A percentile compares a stretch with the other conserved stretches of the same genome.
phyloP scores from a whole-genome alignment of 2,888 invertebrate genomes.

The Caenorhabditis sulstoni region DNA sequence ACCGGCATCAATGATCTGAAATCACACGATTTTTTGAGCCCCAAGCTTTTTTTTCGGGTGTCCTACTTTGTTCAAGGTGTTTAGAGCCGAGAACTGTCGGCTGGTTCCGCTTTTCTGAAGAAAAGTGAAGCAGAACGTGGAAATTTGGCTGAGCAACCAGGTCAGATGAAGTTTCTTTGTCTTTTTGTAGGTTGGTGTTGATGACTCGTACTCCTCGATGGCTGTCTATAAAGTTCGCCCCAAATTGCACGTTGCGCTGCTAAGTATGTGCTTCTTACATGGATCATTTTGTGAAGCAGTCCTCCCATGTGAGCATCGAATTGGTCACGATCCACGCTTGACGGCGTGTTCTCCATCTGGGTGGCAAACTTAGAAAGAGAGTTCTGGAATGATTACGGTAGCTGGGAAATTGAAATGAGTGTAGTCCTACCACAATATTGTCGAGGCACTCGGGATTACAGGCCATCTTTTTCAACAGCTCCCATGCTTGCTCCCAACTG shows the following conservation, averaged over 20 bases:
- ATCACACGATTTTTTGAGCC: background rate
- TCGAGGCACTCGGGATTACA: constrained; percentile 84
- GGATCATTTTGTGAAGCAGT: constrained; percentile 82
- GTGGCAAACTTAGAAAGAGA: constrained; percentile 72
- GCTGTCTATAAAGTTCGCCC: constrained; percentile 80
- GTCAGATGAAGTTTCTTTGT: constrained; percentile 80
- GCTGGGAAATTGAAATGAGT: background rate
- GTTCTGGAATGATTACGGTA: constrained; percentile 51
- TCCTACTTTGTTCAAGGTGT: constrained; percentile 84
- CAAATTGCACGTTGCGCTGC: constrained; percentile 8
- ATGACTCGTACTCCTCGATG: constrained; percentile 80
- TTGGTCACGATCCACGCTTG: constrained; percentile 79
- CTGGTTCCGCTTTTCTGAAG: constrained; percentile 84
- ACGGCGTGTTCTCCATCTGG: constrained; percentile 70
- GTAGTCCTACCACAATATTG: constrained; percentile 82
- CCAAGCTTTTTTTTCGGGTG: background rate
- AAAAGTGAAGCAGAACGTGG: constrained; percentile 83
- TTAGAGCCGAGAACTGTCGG: constrained; percentile 85
- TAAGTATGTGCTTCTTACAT: no score
- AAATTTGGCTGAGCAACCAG: constrained; percentile 83
- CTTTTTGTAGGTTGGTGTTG: constrained; percentile 74
- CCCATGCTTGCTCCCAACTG: constrained; percentile 83
- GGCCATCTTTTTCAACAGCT: constrained; percentile 83
- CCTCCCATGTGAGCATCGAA: constrained; percentile 82
- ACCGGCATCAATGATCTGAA: constrained; percentile 83